These are phyloP conservation scores for Pheosia tremula DNA, from an alignment of 2,888 invertebrate genomes.

Conservation along the genomic window DNA sequence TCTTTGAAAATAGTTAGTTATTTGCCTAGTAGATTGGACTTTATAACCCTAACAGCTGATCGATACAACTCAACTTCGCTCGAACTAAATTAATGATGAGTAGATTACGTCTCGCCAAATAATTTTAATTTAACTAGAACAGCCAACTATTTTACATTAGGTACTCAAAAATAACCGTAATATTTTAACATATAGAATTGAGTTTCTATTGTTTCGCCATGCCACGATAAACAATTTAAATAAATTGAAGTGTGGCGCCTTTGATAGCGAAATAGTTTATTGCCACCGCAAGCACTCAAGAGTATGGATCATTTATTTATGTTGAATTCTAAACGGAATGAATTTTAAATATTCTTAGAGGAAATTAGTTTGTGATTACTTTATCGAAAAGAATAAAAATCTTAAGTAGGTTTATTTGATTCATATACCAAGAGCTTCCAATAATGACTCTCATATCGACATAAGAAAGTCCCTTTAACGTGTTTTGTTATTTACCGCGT, in stretches of 20 bases:
- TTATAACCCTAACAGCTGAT: not conserved
- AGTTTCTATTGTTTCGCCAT: constrained; percentile 10
- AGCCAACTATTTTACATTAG: constrained; percentile 1
- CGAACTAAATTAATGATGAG: not conserved
- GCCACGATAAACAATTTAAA: constrained; percentile 19
- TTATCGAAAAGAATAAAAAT: not conserved
- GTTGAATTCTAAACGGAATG: not conserved
- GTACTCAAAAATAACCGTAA: constrained; percentile 8
- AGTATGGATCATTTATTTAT: too few relatives aligned
- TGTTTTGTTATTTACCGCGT: too few relatives aligned
- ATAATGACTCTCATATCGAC: not conserved
- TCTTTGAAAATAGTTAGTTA: not conserved
- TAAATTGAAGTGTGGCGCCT: constrained; percentile 6
- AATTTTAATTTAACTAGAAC: not conserved
- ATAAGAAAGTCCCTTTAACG: not conserved
- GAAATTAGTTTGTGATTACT: not conserved
- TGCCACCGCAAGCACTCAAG: too few relatives aligned
- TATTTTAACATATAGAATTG: not conserved
- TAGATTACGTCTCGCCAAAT: not conserved
- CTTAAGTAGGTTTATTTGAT: not conserved
- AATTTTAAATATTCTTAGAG: constrained; percentile 1
- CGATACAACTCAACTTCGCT: not conserved
- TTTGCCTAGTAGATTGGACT: not conserved
- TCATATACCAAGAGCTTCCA: not conserved
- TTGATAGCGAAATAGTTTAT: constrained; percentile 9